Conservation (phyloP, 2,888 invertebrate genomes). For the Invenusta paracnida region DNA sequence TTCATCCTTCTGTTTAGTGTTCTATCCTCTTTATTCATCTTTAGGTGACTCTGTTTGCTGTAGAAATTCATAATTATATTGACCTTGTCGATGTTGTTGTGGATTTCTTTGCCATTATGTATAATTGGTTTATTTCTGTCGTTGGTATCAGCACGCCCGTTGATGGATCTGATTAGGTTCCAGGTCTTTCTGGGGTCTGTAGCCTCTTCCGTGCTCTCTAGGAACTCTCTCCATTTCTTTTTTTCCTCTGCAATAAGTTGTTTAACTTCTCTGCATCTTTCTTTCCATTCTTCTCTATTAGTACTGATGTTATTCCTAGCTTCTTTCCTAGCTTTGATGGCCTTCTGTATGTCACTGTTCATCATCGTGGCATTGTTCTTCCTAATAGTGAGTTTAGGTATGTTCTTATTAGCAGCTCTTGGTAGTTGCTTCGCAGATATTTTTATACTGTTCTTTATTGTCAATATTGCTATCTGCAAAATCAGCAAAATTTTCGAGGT, state of each 20-base stretch:
- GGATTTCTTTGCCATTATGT: not conserved
- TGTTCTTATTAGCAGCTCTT: not conserved
- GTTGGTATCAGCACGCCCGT: not conserved
- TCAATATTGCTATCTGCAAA: not conserved
- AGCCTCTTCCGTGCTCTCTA: not conserved
- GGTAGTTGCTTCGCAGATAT: not conserved
- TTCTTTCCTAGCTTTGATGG: not conserved
- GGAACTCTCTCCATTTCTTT: not conserved
- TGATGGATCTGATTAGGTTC: not conserved
- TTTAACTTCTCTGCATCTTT: not conserved
- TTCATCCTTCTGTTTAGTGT: not conserved
- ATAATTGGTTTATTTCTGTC: not conserved
- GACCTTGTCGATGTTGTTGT: not conserved
- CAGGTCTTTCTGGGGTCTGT: not conserved
- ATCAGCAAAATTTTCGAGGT: not conserved
- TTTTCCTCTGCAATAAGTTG: not conserved
- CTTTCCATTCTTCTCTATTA: conserved; percentile 4
- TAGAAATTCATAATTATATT: not conserved
- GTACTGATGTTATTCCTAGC: not conserved
- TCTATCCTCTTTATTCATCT: conserved; percentile 5
- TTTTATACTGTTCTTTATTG: not conserved
- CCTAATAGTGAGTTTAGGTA: not conserved
- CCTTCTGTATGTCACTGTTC: not conserved
- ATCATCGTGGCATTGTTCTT: not conserved
- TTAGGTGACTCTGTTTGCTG: not conserved